Evolutionary conservation across 2,113 vertebrate genomes (phyloP), one percentile per base, ranked within the genome.

Genomic region (Galeopterus variegatus): DNA sequence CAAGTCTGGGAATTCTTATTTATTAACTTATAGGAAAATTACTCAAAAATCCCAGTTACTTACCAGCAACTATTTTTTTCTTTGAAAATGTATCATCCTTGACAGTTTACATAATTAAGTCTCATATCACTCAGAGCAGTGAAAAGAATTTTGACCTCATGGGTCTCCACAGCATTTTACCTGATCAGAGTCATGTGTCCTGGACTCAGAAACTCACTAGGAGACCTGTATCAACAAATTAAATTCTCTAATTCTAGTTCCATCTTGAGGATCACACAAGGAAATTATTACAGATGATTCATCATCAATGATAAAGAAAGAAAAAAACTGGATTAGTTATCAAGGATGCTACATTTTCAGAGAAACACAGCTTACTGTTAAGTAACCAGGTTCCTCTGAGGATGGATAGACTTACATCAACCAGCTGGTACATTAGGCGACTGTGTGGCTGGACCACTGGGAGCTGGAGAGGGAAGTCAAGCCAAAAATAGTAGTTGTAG

Each of bases 361-460:
- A 96, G 97, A 97, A 97, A 96, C 83, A 70, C 67, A 96, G 90
- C 93, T 92, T 90, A 95, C 98, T 96, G 95, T 73, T 95, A 98
- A 97, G 95, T 95, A 92, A 97, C 94, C 76, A 83, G 90, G 94
- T 95, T 95, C 96, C 97, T 97, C 96, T 96, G 73, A 97, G 96
- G 90, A 96, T 79, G 93, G 90, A 90, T 77, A 96, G 94, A 97
- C 97, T 97, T 97, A 98, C 97, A 97, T 96, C 97, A 96, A 96
- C 97, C 96, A 96, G 97, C 97, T 97, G 97, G 95, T 97, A 96
- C 96, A 94, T 93, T 70, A 96, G 96, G 90, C 92, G 95, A 92
- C 96, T 95, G 96, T 96, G 92, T 97, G 97, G 96, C 97, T 97
- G 95, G 96, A 97, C 97, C 97, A 97, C 81, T 96, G 97, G 97